phyloP scores from a whole-genome alignment of 2,888 invertebrate genomes.

The Noctua pronuba region DNA sequence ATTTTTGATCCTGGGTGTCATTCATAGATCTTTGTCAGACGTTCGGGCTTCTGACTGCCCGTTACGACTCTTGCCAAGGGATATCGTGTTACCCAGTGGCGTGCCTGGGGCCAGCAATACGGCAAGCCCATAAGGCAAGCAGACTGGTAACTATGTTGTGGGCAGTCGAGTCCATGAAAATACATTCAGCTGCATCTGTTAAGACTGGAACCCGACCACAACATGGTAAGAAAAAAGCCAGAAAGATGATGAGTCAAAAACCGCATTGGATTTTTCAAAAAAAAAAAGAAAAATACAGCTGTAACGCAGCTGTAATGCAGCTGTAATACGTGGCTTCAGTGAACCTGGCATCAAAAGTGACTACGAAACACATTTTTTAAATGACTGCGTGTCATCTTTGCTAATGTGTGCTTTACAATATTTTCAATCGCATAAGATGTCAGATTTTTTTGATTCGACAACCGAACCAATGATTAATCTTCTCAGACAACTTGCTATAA shows the following conservation, averaged over 20 bases:
- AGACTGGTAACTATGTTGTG: not conserved
- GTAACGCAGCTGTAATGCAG: no score
- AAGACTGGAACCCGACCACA: not conserved
- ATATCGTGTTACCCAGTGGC: not conserved
- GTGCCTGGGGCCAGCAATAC: no score
- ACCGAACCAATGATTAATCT: not conserved
- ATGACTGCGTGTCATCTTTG: not conserved
- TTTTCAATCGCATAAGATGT: not conserved
- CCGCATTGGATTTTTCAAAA: not conserved
- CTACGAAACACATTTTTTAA: no score
- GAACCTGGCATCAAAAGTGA: no score
- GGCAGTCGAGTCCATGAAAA: not conserved
- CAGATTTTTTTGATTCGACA: not conserved
- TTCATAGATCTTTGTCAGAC: not conserved
- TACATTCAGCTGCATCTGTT: not conserved
- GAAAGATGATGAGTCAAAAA: not conserved
- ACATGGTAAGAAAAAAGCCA: not conserved
- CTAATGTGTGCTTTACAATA: not conserved
- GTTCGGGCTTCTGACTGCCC: no score
- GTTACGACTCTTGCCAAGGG: not conserved
- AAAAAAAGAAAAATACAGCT: no score
- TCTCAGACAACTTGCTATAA: not conserved
- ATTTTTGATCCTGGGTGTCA: not conserved
- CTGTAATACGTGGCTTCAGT: no score
- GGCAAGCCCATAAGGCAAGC: no score